These are phyloP conservation scores for Drosophila meridiana DNA, from an alignment of 2,888 invertebrate genomes.

Conservation along the genomic window DNA sequence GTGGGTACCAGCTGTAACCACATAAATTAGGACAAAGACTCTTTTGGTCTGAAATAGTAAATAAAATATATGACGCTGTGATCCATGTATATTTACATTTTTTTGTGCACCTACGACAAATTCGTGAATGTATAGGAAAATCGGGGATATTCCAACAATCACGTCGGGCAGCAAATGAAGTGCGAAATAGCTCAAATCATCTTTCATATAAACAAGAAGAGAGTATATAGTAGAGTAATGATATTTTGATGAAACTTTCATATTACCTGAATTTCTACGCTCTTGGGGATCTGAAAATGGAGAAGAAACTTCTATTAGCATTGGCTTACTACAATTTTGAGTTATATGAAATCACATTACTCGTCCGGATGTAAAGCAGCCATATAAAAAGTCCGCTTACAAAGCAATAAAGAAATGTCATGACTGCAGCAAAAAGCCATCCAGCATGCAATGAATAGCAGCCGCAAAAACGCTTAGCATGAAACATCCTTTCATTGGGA, in stretches of 20 bases:
- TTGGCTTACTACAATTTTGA: background rate
- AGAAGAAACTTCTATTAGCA: background rate
- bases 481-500: background rate
- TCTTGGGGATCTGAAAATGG: background rate
- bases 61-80: background rate
- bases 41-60: background rate
- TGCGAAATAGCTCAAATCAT: background rate
- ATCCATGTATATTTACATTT: background rate
- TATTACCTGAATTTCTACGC: background rate
- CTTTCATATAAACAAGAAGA: background rate
- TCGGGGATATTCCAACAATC: background rate
- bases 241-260: background rate
- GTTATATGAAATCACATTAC: background rate
- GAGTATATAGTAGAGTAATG: background rate
- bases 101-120: background rate
- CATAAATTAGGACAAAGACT: background rate
- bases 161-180: background rate
- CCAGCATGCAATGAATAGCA: background rate
- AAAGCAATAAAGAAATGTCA: background rate
- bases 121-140: background rate
- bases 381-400: background rate
- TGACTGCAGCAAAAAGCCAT: background rate
- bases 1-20: background rate
- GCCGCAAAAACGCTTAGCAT: background rate
- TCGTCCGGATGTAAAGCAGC: rapidly evolving